Percentiles rank a stretch among this genome's conserved stretches.
phyloP scores from a whole-genome alignment of 1,140 invertebrate species.

The Diabrotica undecimpunctata region DNA sequence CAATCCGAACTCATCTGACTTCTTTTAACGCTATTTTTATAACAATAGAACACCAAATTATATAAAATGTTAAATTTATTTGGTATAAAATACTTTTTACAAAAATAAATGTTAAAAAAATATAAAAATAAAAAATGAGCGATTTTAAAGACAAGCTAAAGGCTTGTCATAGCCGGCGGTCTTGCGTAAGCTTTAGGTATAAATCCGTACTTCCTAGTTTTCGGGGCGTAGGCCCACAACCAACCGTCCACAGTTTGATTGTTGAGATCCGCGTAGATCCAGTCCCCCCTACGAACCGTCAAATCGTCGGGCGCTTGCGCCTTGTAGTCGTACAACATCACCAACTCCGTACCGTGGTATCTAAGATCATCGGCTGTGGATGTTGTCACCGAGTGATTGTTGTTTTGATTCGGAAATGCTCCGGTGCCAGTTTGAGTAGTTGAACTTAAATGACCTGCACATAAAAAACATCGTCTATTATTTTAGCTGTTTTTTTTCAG shows the following conservation, averaged over 20 bases:
- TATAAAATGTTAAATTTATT: conserved; percentile 3
- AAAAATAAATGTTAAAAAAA: conserved; percentile 11
- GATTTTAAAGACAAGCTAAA: conserved; percentile 43
- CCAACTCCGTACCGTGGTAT: conserved; percentile 83
- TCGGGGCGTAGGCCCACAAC: conserved; percentile 92
- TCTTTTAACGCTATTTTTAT: too few species aligned
- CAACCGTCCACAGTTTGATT: conserved; percentile 93
- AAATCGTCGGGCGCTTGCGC: conserved; percentile 90
- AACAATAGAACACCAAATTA: too few species aligned
- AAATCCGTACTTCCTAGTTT: conserved; percentile 89
- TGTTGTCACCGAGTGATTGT: conserved; percentile 35
- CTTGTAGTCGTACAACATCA: conserved; percentile 94
- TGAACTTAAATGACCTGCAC: conserved; percentile 48
- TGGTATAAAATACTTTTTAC: conserved; percentile 17
- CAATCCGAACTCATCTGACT: too few species aligned
- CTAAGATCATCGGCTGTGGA: conserved; percentile 56
- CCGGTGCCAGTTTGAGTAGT: conserved; percentile 44
- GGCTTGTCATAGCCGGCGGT: conserved; percentile 87
- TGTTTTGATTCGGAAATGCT: conserved; percentile 37
- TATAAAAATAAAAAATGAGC: conserved; percentile 6
- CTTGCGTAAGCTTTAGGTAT: conserved; percentile 91
- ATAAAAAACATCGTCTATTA: neutral
- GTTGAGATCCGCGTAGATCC: conserved; percentile 89
- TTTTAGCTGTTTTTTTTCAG: too few species aligned
- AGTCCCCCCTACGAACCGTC: conserved; percentile 83